Conservation (phyloP, 2,113 vertebrate genomes). For the Pitta sordida region DNA sequence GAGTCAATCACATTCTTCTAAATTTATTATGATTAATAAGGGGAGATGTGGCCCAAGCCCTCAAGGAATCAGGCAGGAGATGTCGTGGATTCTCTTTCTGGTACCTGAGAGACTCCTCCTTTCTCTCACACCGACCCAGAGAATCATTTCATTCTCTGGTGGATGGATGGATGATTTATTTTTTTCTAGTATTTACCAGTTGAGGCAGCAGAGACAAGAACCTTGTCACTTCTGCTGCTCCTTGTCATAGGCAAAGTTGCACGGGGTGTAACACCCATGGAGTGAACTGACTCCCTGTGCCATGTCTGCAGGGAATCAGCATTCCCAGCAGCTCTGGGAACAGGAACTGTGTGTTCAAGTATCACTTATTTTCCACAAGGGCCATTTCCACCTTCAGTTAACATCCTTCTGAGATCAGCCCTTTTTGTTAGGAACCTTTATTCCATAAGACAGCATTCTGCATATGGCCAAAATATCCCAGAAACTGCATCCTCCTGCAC, state of each 20-base stretch:
- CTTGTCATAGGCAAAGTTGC: not conserved
- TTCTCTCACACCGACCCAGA: not conserved
- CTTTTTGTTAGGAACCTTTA: not conserved
- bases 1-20: not conserved
- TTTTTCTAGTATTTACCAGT: not conserved
- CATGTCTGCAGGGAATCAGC: not conserved
- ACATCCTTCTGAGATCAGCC: not conserved
- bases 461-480: not conserved
- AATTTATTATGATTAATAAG: not conserved
- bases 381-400: not conserved
- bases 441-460: not conserved
- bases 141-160: not conserved
- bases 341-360: not conserved
- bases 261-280: not conserved
- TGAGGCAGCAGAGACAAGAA: not conserved
- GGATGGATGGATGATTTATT: not conserved
- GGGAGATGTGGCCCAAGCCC: not conserved
- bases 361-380: not conserved
- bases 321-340: not conserved
- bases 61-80: not conserved
- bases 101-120: not conserved
- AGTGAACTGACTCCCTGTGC: not conserved
- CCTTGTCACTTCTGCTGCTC: not conserved
- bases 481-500: not conserved
- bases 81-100: not conserved